Evolutionary conservation across 1,140 invertebrate genomes (phyloP), one percentile per base, ranked within the genome.

Genomic region (Colletes gigas): DNA sequence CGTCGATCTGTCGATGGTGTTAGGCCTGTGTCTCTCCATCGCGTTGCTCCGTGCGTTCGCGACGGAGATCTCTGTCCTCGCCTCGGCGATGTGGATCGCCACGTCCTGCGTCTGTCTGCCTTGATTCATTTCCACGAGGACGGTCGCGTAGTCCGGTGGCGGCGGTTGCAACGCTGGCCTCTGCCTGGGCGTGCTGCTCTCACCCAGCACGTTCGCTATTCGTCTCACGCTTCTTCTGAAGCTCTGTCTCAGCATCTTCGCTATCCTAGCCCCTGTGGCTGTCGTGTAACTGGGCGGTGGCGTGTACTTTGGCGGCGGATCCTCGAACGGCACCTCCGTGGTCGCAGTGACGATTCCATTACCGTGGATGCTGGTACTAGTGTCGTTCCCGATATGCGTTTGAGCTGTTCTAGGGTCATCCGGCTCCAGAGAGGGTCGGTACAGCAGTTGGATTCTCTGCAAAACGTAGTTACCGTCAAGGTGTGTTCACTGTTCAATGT

Each of bases 231-330:
- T 98, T 54, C 97, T 93, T n/a, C 97, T 91, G 47, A 98, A 95
- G 88, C 97, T 97, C 87, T 97, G 96, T 1, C 97, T 94, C 50
- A 98, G 89, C 82, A 97, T 93, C 85, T 97, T 97, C 5, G 96
- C 96, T 76, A 97, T 95, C 67, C 96, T 95, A 0, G 96, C 96
- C 14, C 97, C 97, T 1, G 97, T 98, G 2, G 97, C 97, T 14
- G 97, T 98, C 6, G 97, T 97, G 89, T 98, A 98, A 30, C 97
- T 98, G 4, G 97, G 98, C 3, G 98, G 98, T 10, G 98, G 98
- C 1, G 97, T 98, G 89, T 98, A 98, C 91, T 98, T 98, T 19
- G 97, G 98, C 14, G 98, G 97, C 9, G 97, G 97, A 93, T 98
- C 97, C 88, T 97, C 95, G 12, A 94, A 93, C 65, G 93, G 91